Evolutionary conservation across 2,888 invertebrate genomes (phyloP), one percentile per base, ranked within the genome.

Genomic region (Heliconius charithonia): DNA sequence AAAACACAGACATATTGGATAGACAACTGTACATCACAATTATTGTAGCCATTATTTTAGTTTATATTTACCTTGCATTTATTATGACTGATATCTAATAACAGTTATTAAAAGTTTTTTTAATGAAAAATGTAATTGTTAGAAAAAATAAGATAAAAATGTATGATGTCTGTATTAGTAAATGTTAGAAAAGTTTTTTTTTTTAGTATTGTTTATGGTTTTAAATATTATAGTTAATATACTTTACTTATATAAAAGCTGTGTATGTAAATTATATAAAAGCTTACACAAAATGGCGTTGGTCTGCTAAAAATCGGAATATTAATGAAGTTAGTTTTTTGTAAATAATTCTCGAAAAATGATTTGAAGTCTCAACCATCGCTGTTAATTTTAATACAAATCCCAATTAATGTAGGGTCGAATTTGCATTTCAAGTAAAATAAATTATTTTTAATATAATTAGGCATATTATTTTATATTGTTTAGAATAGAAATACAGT

Each of bases 11-110:
- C 51, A 16, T 63, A 25, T 29, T 41, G 63, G 62, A 74, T 27
- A 74, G 51, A 59, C 62, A 41, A 69, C 32, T 76, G 0, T 65
- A 79, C 62, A 79, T 74, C 77, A 79, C 79, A 77, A 74, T 70
- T 65, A 77, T 66, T 66, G 73, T 65, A 79, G 65, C 71, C 51
- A 56, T 75, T 37, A 56, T 56, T 7, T 63, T 72, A 56, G n/a
- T 65, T 65, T 66, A 65, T n/a, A 51, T 37, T 29, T 65, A 56
- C 16, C 27, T 32, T 66, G 72, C 37, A 73, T 73, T 74, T 63
- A 27, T 63, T 13, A 45, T 25, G 41, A 63, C 7, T 32, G 37
- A 74, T 25, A 27, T 62, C 22, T 41, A 59, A 37, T 37, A 62
- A 3, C 22, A 25, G 27, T 22, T 71, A 27, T 63, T 25, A 29